Evolutionary conservation across 1,140 invertebrate genomes (phyloP), one percentile per base, ranked within the genome.

Genomic region (Ceratitis capitata): DNA sequence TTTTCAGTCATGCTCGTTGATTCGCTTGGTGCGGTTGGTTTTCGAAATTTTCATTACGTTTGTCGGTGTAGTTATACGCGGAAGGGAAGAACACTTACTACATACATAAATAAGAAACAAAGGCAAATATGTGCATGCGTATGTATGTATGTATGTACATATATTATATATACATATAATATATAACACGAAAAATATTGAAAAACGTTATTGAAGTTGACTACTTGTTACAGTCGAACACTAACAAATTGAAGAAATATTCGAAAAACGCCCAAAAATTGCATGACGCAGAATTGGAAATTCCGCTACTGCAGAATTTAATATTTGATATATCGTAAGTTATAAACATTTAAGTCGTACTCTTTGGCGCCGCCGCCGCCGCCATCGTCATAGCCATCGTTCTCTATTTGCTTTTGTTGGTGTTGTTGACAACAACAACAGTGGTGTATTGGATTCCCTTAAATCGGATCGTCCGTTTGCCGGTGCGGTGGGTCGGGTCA

Each of bases 111-210:
- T 3, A 78, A 78, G 4, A 78, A 7, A 10, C 3, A 78, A 45
- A 45, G 26, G 16, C 23, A n/a, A n/a, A 35, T 39, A 64, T 1
- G 12, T 19, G 14, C 58, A 64, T 64, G 23, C 39, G 45, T 23
- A 64, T 64, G 23, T n/a, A 78, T 23, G 45, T 32, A 78, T 23
- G 6, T 7, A 78, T 35, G 32, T 10, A 45, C 9, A 78, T n/a
- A n/a, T n/a, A n/a, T n/a, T n/a, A n/a, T n/a, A n/a, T n/a, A n/a
- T n/a, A n/a, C n/a, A n/a, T n/a, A n/a, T n/a, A n/a, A n/a, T n/a
- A n/a, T n/a, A n/a, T n/a, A n/a, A n/a, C n/a, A n/a, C n/a, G 16
- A 47, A 74, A 74, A 74, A 83, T 83, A 32, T 83, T 83, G 45
- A 53, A 83, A 53, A 83, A 83, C 26, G 4, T 39, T 78, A 83